phyloP scores from a whole-genome alignment of 2,797 vertebrate species.

The Prionace glauca region DNA sequence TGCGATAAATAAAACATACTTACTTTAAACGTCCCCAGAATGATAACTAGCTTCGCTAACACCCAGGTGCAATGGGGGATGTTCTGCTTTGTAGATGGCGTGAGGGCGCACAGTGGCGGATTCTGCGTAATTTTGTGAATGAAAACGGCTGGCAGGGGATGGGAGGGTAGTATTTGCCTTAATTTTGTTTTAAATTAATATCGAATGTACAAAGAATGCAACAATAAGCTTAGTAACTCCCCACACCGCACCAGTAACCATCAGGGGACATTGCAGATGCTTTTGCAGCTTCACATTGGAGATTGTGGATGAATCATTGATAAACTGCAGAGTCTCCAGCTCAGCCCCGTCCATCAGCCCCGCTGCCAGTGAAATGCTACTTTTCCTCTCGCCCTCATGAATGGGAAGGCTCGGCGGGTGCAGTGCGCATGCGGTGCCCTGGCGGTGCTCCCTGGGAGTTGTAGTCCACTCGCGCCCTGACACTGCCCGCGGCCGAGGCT shows the following conservation, averaged over 20 bases:
- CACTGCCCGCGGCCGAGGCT: fast-evolving
- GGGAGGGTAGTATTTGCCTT: conserved; percentile 20
- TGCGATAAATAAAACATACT: conserved; percentile 15
- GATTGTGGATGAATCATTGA: conserved; percentile 15
- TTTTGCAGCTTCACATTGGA: conserved; percentile 15
- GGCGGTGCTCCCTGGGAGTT: background rate
- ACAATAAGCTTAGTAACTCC: background rate
- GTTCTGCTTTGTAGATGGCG: conserved; percentile 24
- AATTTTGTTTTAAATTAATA: conserved; percentile 25
- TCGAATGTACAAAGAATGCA: background rate
- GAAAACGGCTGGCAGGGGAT: conserved; percentile 14
- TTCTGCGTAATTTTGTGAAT: conserved; percentile 37
- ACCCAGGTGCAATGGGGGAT: conserved; percentile 29
- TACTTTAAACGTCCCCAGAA: conserved; percentile 31
- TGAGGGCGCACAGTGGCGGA: conserved; percentile 2
- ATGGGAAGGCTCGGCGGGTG: background rate
- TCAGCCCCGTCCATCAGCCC: conserved; percentile 27
- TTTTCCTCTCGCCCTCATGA: background rate
- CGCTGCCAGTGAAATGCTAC: conserved; percentile 24
- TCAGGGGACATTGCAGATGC: background rate
- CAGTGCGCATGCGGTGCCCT: background rate
- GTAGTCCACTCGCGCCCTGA: background rate
- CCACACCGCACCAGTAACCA: background rate
- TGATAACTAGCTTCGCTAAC: conserved; percentile 25
- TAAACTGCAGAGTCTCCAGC: conserved; percentile 2